phyloP scores from a whole-genome alignment of 2,888 invertebrate species.

The Limenitis camilla region DNA sequence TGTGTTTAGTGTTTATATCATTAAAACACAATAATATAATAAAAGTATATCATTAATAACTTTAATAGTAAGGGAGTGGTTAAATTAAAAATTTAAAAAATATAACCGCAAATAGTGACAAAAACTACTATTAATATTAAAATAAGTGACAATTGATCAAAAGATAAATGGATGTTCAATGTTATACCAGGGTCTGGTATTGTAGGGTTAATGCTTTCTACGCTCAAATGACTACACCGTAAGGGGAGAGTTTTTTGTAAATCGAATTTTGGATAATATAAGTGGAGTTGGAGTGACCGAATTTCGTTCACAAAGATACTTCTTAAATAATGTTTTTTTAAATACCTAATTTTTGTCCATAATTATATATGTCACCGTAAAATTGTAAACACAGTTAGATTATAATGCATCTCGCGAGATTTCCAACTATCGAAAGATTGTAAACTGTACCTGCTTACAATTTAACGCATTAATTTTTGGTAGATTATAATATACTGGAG shows the following conservation, averaged over 20 bases:
- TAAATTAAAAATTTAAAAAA: constrained; percentile 40
- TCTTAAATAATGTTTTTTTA: too few relatives aligned
- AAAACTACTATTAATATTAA: constrained; percentile 46
- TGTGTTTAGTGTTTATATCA: too few relatives aligned
- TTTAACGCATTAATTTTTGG: too few relatives aligned
- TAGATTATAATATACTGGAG: too few relatives aligned
- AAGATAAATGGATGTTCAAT: constrained; percentile 44
- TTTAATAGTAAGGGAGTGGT: constrained; percentile 19
- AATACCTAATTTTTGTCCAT: too few relatives aligned
- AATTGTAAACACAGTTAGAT: too few relatives aligned
- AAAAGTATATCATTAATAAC: too few relatives aligned
- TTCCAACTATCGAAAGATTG: too few relatives aligned
- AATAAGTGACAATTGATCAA: constrained; percentile 35
- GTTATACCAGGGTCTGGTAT: constrained; percentile 32
- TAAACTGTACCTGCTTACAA: too few relatives aligned
- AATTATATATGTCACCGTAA: too few relatives aligned
- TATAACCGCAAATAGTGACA: constrained; percentile 56
- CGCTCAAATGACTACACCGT: constrained; percentile 46
- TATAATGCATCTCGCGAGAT: too few relatives aligned
- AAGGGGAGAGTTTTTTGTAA: constrained; percentile 56
- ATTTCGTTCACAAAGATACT: constrained; percentile 4
- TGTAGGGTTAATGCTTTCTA: constrained; percentile 39
- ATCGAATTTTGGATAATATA: constrained; percentile 63
- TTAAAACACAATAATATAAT: too few relatives aligned
- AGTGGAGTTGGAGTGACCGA: constrained; percentile 61